phyloP scores from a whole-genome alignment of 2,888 invertebrate species.

The Amiota mariae region DNA sequence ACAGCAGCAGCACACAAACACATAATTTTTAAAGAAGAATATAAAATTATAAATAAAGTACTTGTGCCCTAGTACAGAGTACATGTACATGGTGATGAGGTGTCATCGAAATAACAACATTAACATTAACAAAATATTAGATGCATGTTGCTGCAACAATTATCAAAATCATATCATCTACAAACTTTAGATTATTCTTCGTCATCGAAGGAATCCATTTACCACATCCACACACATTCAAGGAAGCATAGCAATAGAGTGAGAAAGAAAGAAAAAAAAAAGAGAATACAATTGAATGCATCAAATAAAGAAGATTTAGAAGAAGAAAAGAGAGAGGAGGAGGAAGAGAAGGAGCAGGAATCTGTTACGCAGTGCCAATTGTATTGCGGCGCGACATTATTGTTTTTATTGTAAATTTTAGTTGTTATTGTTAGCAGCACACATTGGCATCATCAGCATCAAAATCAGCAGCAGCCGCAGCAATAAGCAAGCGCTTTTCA shows the following conservation, averaged over 20 bases:
- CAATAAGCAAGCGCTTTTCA: conserved; percentile 10
- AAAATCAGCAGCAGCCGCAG: too few species aligned
- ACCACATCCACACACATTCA: background rate
- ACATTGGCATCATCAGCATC: background rate
- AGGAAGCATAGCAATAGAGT: background rate
- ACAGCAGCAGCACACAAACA: background rate
- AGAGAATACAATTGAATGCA: conserved; percentile 10
- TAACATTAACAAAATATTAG: conserved; percentile 31
- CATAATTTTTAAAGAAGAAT: conserved; percentile 19
- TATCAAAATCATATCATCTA: conserved; percentile 1
- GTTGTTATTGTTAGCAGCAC: conserved; percentile 17
- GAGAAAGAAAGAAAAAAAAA: background rate
- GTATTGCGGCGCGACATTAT: background rate
- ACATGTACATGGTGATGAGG: background rate
- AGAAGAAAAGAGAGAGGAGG: background rate
- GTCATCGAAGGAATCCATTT: conserved; percentile 15
- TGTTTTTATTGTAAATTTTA: background rate
- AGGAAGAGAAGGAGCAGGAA: background rate
- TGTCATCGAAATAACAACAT: too few species aligned
- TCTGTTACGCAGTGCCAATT: conserved; percentile 21
- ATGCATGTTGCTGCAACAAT: conserved; percentile 38
- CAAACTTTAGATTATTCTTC: background rate
- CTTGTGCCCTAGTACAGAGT: background rate
- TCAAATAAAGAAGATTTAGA: conserved; percentile 8
- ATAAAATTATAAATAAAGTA: conserved; percentile 61